phyloP scores from a whole-genome alignment of 2,113 vertebrate genomes.

The Struthidea cinerea region DNA sequence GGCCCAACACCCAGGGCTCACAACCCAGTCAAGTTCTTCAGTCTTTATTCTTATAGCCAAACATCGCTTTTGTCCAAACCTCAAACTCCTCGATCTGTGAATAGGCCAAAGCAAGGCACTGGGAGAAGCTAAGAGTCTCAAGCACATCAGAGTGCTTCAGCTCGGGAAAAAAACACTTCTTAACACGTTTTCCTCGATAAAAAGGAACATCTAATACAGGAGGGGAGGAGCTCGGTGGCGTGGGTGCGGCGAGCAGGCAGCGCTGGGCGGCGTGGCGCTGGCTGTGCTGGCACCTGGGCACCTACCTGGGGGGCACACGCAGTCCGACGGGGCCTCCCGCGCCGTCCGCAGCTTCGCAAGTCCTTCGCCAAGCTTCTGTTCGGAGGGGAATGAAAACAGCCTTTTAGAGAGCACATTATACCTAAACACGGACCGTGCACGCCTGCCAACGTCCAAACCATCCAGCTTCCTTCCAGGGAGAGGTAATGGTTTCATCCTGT shows the following conservation, averaged over 20 bases:
- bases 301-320: constrained; percentile 90
- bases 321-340: constrained; percentile 81
- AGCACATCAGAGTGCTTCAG: neutral
- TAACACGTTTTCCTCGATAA: neutral
- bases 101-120: neutral
- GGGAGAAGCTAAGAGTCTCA: neutral
- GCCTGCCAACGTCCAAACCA: neutral
- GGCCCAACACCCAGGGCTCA: constrained; percentile 2
- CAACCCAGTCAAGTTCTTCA: neutral
- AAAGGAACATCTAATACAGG: fast-evolving
- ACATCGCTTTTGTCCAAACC: neutral
- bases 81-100: constrained; percentile 30
- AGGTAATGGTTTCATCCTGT: neutral
- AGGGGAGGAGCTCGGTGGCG: neutral
- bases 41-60: constrained; percentile 25
- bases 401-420: neutral
- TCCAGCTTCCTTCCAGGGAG: neutral
- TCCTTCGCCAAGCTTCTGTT: constrained; percentile 81
- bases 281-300: neutral
- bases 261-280: neutral
- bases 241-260: fast-evolving
- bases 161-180: neutral
- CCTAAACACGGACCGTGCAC: fast-evolving
- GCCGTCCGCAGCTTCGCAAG: constrained; percentile 76
- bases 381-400: neutral